Evolutionary conservation across 2,888 invertebrate genomes (phyloP).

Genomic region (Aleiodes leptofemur): DNA sequence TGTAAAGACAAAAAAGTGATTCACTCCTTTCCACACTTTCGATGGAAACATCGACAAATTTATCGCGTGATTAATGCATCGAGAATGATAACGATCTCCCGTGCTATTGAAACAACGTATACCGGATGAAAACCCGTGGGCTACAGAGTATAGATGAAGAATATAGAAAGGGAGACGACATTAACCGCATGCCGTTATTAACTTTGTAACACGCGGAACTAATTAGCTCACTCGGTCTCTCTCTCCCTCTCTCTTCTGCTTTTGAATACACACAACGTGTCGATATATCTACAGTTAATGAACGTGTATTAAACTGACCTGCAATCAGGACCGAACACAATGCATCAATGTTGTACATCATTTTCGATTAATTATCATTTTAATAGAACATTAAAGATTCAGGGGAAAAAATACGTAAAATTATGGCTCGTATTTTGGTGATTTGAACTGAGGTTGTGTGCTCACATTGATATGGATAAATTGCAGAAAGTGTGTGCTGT

Average conservation of each 20-base stretch:
- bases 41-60: constrained; percentile 30
- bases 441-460: background rate
- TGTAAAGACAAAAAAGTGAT: background rate
- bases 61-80: constrained; percentile 28
- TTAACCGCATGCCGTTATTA: constrained; percentile 48
- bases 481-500: no score
- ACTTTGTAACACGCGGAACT: constrained; percentile 54
- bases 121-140: constrained; percentile 41
- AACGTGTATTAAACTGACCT: constrained; percentile 25
- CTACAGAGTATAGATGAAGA: constrained; percentile 11
- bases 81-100: constrained; percentile 31
- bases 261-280: constrained; percentile 40
- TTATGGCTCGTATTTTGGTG: background rate
- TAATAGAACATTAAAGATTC: background rate
- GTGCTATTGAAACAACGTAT: constrained; percentile 28
- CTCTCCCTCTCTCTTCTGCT: constrained; percentile 19
- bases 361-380: constrained; percentile 43
- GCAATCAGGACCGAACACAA: background rate
- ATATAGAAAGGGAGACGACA: constrained; percentile 40
- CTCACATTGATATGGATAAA: no score
- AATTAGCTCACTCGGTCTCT: constrained; percentile 47
- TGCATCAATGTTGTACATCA: constrained; percentile 25
- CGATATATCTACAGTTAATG: constrained; percentile 30
- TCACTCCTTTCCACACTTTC: constrained; percentile 25
- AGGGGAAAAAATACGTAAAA: background rate